Evolutionary conservation across 2,113 vertebrate genomes (phyloP).

Genomic region (Pollimyrus isidori): DNA sequence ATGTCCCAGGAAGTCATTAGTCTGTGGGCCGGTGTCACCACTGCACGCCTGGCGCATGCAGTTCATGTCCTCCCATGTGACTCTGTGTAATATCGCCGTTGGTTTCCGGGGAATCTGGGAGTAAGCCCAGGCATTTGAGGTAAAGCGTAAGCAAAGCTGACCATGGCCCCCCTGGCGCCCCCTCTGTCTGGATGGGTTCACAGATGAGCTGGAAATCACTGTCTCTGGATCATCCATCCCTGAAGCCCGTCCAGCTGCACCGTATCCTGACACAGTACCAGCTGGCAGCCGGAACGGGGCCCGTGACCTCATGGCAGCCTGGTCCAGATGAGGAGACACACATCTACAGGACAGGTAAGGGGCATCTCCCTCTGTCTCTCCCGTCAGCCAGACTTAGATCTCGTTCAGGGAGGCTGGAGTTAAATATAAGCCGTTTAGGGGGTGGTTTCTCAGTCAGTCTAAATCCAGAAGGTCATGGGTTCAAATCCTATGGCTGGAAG

Average conservation of each 20-base stretch:
- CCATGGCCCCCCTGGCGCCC: neutral
- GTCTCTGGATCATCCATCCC: conserved; percentile 64
- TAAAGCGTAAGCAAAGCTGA: neutral
- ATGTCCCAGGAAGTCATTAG: neutral
- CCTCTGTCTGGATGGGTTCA: neutral
- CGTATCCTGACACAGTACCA: conserved; percentile 84
- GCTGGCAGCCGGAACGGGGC: conserved; percentile 68
- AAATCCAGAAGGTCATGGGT: neutral
- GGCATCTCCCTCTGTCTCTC: neutral
- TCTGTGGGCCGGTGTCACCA: neutral
- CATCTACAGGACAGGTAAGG: conserved; percentile 65
- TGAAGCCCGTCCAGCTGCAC: conserved; percentile 80
- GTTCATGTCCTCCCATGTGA: neutral
- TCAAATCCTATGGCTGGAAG: neutral
- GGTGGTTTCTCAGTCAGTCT: neutral
- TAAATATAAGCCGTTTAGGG: neutral
- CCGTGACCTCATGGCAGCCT: conserved; percentile 72
- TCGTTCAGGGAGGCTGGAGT: neutral
- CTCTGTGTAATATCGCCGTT: neutral
- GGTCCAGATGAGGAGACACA: conserved; percentile 64
- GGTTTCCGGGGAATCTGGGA: neutral
- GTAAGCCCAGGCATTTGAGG: neutral
- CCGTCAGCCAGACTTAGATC: neutral
- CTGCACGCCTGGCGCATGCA: neutral
- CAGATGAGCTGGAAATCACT: conserved; percentile 78